Evolutionary conservation across 2,113 vertebrate genomes (phyloP), one percentile per base, ranked within the genome.

Genomic region (Gymnogyps californianus): DNA sequence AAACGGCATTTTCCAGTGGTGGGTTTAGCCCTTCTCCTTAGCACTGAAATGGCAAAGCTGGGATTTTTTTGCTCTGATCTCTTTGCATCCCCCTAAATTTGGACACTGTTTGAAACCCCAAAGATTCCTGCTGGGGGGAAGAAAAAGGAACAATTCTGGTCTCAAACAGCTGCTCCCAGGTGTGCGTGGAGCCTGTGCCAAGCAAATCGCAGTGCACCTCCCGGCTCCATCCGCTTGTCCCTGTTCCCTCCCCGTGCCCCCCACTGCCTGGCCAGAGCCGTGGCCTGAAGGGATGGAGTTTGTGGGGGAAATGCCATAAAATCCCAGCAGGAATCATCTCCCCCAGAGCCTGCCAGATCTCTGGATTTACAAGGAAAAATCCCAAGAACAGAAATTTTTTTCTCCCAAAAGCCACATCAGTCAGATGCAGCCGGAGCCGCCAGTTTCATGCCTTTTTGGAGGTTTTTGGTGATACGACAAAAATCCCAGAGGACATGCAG

Each of bases 141-240:
- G 83, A 31, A 62, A 93, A 90, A 61, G 8, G 61, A 61, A 29
- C 4, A 49, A 14, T 21, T 49, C 36, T 83, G 44, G 6, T 57
- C 19, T 76, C 52, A 18, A 46, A 57, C 34, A 74, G 71, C 58
- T 69, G 44, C 62, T 80, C 32, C 58, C 40, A 90, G 57, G 18
- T 13, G 2, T 32, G 13, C 1, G 1, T 40, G 52, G 14, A 88
- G 62, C 62, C 67, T 7, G 6, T 21, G 57, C 61, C 3, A 14
- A 52, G 34, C 20, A 61, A 36, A 76, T 28, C 32, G 40, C 76
- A n/a, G 32, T 14, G 51, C 40, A 69, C 18, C 25, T 67, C 71
- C 29, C 2, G 1, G 17, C 31, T 64, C 29, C 5, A 0, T 42
- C 36, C 13, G 0, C 31, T 40, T 51, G 22, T 78, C 55, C 64